phyloP scores from a whole-genome alignment of 2,888 invertebrate genomes.

The Nesidiocoris tenuis region DNA sequence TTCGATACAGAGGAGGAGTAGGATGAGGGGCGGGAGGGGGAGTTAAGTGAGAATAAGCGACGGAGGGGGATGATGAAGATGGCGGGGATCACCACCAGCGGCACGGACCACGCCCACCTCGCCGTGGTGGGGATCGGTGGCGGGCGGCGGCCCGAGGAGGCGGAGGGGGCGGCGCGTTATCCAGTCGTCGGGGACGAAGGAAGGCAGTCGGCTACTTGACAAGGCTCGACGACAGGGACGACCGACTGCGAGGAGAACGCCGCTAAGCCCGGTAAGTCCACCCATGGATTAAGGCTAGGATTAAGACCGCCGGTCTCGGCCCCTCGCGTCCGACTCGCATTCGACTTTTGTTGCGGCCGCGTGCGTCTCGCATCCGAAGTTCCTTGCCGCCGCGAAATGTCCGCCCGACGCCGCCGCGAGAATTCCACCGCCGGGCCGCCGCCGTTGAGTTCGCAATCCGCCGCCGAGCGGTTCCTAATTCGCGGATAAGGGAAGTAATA shows the following conservation, averaged over 20 bases:
- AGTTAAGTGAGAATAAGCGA: not conserved
- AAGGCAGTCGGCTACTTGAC: constrained; percentile 40
- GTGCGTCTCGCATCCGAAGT: not conserved
- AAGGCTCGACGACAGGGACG: constrained; percentile 27
- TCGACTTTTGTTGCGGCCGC: not conserved
- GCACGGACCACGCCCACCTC: constrained; percentile 16
- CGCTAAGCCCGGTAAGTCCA: constrained; percentile 42
- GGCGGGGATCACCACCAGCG: constrained; percentile 22
- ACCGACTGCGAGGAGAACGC: constrained; percentile 22
- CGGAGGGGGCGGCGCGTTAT: constrained; percentile 32
- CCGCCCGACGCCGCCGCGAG: not conserved
- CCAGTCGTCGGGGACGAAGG: constrained; percentile 44
- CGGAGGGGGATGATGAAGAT: constrained; percentile 32
- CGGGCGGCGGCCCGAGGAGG: not conserved
- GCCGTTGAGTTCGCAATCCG: no score
- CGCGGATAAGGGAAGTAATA: no score
- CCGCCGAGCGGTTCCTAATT: no score
- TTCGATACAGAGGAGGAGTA: not conserved
- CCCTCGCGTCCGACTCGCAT: not conserved
- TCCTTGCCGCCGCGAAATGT: not conserved
- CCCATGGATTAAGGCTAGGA: constrained; percentile 39
- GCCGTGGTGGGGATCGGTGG: not conserved
- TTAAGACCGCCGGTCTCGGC: constrained; percentile 11
- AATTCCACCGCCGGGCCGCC: not conserved
- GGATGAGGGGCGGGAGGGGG: not conserved